Percentiles rank a stretch among this genome's conserved stretches.
Conservation (phyloP, 1,140 invertebrate species). For the Pseudomyrmex gracilis region DNA sequence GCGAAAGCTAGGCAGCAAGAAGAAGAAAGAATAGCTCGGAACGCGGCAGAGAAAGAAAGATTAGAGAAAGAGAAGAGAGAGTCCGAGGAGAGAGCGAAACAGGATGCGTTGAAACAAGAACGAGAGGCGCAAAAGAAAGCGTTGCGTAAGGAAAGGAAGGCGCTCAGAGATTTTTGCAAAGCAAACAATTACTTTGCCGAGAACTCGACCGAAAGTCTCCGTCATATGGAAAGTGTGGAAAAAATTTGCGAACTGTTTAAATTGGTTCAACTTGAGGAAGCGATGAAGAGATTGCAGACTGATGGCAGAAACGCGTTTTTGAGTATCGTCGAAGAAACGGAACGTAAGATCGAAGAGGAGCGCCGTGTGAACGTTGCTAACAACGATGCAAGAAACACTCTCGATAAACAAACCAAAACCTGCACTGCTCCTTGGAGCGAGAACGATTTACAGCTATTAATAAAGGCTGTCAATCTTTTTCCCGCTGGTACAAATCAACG, state of each 20-base stretch:
- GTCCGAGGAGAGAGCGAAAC: constrained; percentile 91
- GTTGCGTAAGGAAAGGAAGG: constrained; percentile 94
- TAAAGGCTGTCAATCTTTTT: constrained; percentile 98
- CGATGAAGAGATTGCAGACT: constrained; percentile 90
- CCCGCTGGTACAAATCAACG: constrained; percentile 97
- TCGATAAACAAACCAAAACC: constrained; percentile 82
- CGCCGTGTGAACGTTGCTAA: constrained; percentile 86
- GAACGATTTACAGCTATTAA: constrained; percentile 94
- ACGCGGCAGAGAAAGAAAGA: constrained; percentile 88
- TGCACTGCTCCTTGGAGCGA: constrained; percentile 90
- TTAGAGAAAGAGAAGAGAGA: constrained; percentile 94
- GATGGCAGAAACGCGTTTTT: constrained; percentile 89
- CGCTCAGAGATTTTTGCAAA: constrained; percentile 93
- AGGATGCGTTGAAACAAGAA: constrained; percentile 94
- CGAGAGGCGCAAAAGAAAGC: constrained; percentile 93
- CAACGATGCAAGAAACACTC: constrained; percentile 76
- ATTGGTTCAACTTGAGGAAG: constrained; percentile 90
- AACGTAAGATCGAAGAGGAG: constrained; percentile 92
- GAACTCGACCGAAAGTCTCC: constrained; percentile 90
- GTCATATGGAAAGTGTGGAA: constrained; percentile 95
- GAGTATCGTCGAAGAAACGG: constrained; percentile 89
- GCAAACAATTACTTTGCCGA: constrained; percentile 94
- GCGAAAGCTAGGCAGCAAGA: constrained; percentile 93
- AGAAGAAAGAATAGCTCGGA: constrained; percentile 90
- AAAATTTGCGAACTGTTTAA: constrained; percentile 94